Evolutionary conservation across 2,113 vertebrate species (phyloP).

Genomic region (Nothobranchius kuhntae): DNA sequence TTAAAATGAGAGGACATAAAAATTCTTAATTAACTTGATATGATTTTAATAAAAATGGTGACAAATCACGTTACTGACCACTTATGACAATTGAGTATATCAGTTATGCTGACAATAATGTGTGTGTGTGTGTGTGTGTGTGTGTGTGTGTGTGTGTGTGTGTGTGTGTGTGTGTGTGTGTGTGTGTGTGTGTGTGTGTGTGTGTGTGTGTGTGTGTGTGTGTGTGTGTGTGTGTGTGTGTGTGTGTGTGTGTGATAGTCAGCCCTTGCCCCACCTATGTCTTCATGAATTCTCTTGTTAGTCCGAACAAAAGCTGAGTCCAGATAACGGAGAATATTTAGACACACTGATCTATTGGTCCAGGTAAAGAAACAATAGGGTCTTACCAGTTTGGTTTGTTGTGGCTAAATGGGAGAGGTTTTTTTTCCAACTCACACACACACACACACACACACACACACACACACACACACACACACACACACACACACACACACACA

Average conservation of each 20-base stretch:
- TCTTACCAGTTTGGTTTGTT: conserved; percentile 6
- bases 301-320: conserved; percentile 27
- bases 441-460: conserved; percentile 11
- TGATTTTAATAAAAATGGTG: too few relatives aligned
- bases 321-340: conserved; percentile 28
- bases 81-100: too few relatives aligned
- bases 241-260: conserved; percentile 16
- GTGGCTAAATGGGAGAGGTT: conserved; percentile 8
- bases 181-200: background rate
- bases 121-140: too few relatives aligned
- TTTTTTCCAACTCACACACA: conserved; percentile 4
- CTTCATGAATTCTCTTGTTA: conserved; percentile 49
- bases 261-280: conserved; percentile 29
- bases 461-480: conserved; percentile 23
- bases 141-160: too few relatives aligned
- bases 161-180: too few relatives aligned
- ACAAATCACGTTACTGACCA: too few relatives aligned
- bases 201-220: too few relatives aligned
- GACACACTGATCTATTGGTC: conserved; percentile 42
- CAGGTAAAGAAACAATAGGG: conserved; percentile 4
- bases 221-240: too few relatives aligned
- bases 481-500: conserved; percentile 18
- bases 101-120: too few relatives aligned
- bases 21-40: too few relatives aligned
- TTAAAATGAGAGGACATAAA: too few relatives aligned